Evolutionary conservation across 2,888 invertebrate species (phyloP).

Genomic region (Nycteola revayana): DNA sequence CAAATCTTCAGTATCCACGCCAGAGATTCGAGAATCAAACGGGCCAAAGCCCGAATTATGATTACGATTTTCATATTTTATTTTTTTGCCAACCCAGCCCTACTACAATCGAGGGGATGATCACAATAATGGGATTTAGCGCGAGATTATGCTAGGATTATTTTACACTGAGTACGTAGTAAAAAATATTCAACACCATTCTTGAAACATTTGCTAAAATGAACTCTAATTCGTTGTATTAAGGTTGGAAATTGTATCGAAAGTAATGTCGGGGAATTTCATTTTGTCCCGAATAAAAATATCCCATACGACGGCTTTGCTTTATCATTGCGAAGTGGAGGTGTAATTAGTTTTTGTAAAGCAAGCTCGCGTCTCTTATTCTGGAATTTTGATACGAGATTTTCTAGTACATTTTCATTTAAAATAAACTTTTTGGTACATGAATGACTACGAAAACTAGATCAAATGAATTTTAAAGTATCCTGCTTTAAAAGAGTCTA

Average conservation of each 20-base stretch:
- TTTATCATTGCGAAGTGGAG: slow-evolving; percentile 78
- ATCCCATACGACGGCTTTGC: slow-evolving; percentile 79
- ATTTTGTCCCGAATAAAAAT: slow-evolving; percentile 80
- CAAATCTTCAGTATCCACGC: slow-evolving; percentile 41
- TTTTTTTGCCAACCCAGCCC: slow-evolving; percentile 20
- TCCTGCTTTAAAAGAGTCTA: too few relatives aligned
- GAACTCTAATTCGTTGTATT: slow-evolving; percentile 3
- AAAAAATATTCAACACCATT: slow-evolving; percentile 56
- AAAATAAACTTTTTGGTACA: too few relatives aligned
- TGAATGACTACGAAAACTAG: too few relatives aligned
- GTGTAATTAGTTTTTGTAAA: slow-evolving; percentile 79
- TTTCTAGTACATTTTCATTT: too few relatives aligned
- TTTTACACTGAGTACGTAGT: slow-evolving; percentile 65
- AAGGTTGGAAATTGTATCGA: slow-evolving; percentile 32
- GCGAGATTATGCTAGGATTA: slow-evolving; percentile 79
- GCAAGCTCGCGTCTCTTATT: slow-evolving; percentile 57
- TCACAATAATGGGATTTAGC: slow-evolving; percentile 79
- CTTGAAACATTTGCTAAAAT: slow-evolving; percentile 19
- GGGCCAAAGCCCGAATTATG: slow-evolving; percentile 39
- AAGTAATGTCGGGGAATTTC: slow-evolving; percentile 54
- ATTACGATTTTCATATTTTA: slow-evolving; percentile 40
- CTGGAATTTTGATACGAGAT: slow-evolving; percentile 27
- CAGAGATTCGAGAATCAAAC: slow-evolving; percentile 41
- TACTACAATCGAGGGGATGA: slow-evolving; percentile 58
- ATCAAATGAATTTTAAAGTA: too few relatives aligned